phyloP scores from a whole-genome alignment of 92 coral and sea anemone species.

The Galaxea fascicularis region DNA sequence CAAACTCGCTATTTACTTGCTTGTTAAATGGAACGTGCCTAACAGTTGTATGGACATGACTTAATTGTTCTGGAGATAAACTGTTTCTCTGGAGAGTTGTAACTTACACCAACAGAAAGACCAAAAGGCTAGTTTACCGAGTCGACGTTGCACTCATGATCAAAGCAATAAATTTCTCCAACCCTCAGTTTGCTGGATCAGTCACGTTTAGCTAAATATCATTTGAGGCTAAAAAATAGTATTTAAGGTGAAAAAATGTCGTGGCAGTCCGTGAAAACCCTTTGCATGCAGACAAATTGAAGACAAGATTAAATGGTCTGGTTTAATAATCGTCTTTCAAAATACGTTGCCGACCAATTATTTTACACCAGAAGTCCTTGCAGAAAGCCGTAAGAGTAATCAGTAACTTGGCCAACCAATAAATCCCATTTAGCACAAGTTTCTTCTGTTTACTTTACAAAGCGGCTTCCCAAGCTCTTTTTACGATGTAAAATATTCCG shows the following conservation, averaged over 20 bases:
- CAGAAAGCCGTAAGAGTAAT: constrained; percentile 8
- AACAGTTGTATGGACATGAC: too few relatives aligned
- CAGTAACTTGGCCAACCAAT: background rate
- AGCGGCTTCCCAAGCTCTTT: background rate
- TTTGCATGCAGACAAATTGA: constrained; percentile 26
- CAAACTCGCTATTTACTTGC: background rate
- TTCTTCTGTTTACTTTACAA: background rate
- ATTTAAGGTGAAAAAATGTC: constrained; percentile 3
- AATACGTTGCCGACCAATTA: constrained; percentile 22
- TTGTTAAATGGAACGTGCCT: background rate
- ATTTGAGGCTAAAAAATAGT: background rate
- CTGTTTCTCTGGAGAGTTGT: too few relatives aligned
- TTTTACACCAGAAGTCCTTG: constrained; percentile 16
- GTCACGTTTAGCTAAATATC: background rate
- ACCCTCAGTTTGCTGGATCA: background rate
- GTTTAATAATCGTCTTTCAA: background rate
- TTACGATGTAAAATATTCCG: background rate
- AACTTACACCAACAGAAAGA: too few relatives aligned
- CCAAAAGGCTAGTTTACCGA: too few relatives aligned
- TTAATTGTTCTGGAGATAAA: too few relatives aligned
- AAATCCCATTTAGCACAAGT: background rate
- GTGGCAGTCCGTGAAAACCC: background rate
- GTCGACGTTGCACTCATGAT: too few relatives aligned
- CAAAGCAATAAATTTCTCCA: too few relatives aligned
- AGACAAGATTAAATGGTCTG: constrained; percentile 33